Percentiles rank a stretch among this genome's conserved stretches.
phyloP scores from a whole-genome alignment of 1,140 invertebrate genomes.

The Onthophagus taurus region DNA sequence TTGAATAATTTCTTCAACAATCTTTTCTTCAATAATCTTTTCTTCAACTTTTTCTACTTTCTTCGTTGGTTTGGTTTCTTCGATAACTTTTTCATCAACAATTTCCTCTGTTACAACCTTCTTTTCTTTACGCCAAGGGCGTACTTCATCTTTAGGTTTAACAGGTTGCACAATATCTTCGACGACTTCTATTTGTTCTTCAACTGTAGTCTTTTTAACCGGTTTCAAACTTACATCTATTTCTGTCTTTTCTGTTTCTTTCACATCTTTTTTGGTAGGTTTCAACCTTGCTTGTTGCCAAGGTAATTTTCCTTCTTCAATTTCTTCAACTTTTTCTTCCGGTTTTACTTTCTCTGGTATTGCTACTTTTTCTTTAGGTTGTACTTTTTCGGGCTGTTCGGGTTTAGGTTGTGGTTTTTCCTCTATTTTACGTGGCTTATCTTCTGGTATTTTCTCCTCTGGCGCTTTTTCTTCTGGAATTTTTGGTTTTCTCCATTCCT shows the following conservation, averaged over 20 bases:
- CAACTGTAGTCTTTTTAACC: slow-evolving; percentile 20
- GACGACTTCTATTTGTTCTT: slow-evolving; percentile 20
- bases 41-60: slow-evolving; percentile 31
- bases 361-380: slow-evolving; percentile 2
- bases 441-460: too few relatives aligned
- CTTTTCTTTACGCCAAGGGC: slow-evolving; percentile 23
- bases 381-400: background rate
- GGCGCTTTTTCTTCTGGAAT: too few relatives aligned
- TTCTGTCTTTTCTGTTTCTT: slow-evolving; percentile 18
- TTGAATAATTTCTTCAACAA: slow-evolving; percentile 8
- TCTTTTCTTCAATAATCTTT: slow-evolving; percentile 26
- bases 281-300: slow-evolving; percentile 6
- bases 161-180: slow-evolving; percentile 6
- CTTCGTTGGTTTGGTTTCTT: slow-evolving; percentile 20
- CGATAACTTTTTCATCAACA: slow-evolving; percentile 17
- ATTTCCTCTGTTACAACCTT: slow-evolving; percentile 15
- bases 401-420: slow-evolving; percentile 3
- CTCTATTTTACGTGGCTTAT: background rate
- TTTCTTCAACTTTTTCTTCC: slow-evolving; percentile 4
- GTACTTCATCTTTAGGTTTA: slow-evolving; percentile 3
- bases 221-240: slow-evolving; percentile 10
- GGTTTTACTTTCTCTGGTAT: background rate
- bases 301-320: slow-evolving; percentile 1
- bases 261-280: slow-evolving; percentile 8
- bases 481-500: slow-evolving; percentile 16